These are phyloP conservation scores for Ciconia maguari DNA, from an alignment of 2,113 vertebrate genomes.

Conservation along the genomic window DNA sequence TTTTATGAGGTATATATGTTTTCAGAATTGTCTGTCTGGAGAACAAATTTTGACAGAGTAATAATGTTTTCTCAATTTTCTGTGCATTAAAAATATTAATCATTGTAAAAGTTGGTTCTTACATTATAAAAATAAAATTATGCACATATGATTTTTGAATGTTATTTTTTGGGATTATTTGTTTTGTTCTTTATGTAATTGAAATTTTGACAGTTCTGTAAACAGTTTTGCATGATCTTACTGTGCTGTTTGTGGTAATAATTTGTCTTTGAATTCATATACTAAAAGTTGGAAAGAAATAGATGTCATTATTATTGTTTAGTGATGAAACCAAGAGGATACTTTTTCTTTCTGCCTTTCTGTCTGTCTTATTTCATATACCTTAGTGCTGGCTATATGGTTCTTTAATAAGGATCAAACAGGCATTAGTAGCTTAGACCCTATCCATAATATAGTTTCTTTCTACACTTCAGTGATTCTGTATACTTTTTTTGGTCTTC, in stretches of 20 bases:
- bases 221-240: background rate
- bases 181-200: background rate
- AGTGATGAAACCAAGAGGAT: background rate
- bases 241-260: background rate
- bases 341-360: background rate
- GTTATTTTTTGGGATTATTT: background rate
- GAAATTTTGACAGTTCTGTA: background rate
- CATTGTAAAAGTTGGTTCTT: background rate
- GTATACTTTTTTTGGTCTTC: background rate
- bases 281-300: background rate
- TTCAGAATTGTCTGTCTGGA: background rate
- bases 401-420: background rate
- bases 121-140: background rate
- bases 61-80: background rate
- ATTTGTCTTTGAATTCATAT: background rate
- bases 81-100: background rate
- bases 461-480: background rate
- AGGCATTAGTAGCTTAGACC: background rate
- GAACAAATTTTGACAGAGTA: background rate
- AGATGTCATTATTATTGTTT: background rate
- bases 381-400: background rate
- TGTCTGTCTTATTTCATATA: background rate
- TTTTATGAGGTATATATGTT: background rate
- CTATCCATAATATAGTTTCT: background rate
- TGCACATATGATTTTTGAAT: background rate